Evolutionary conservation across 2,797 vertebrate genomes (phyloP), one percentile per base, ranked within the genome.

Genomic region (Fistularia tabacaria): DNA sequence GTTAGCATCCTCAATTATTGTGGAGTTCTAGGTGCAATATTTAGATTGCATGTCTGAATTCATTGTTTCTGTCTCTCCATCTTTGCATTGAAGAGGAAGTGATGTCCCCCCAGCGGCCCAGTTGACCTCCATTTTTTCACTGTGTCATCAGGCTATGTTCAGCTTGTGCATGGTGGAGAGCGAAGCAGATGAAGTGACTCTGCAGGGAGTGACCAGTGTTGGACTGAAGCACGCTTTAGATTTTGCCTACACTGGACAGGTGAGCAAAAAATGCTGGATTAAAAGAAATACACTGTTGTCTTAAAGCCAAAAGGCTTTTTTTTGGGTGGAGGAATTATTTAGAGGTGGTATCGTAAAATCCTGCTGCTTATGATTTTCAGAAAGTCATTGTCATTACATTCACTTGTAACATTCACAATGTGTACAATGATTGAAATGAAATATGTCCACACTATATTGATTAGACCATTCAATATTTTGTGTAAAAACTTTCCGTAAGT

Each of bases 161-260:
- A 98, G 96, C 79, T 89, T 98, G 60, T 96, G 96, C 65, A 98
- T 98, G 96, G 91, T 98, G 88, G 96, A 98, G 87, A 98, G 96
- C 12, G 94, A 93, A 78, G 95, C 95, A 0, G 95, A 97, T 38
- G 95, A 98, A 74, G 94, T 99, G 68, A 95, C 93, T 64, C 90
- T 99, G 53, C 95, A 93, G 36, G 96, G 96, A 44, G 94, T 99
- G 79, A 97, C 96, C 80, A 91, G 94, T 64, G 89, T 96, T 2
- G 95, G 95, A 71, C 90, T 99, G 76, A 97, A 97, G 84, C 93
- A 97, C 58, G 95, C 95, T 48, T 88, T 99, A 83, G 96, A 99
- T 77, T 99, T 99, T 11, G 95, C 96, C 37, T 98, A 98, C 84
- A 97, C 96, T 14, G 96, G 95, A 84, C 95, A 98, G 94, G 96